Conservation (phyloP, 2,113 vertebrate species). For the Cnemophilus loriae region DNA sequence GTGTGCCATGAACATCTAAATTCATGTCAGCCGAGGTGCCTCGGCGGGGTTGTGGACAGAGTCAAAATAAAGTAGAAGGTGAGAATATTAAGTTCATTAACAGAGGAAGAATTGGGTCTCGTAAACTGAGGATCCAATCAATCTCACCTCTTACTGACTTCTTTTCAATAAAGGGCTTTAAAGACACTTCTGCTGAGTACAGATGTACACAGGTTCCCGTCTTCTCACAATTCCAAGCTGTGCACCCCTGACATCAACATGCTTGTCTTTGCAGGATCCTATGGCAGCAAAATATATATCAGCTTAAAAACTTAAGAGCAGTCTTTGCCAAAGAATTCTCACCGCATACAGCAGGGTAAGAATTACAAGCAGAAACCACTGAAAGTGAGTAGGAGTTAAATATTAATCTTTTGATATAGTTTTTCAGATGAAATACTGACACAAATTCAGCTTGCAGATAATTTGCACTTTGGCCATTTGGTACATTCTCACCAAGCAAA, state of each 20-base stretch:
- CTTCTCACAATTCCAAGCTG: background rate
- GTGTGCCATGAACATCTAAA: background rate
- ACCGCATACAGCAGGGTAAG: background rate
- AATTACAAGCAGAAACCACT: constrained; percentile 1
- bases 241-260: background rate
- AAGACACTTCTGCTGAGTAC: background rate
- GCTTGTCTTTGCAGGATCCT: background rate
- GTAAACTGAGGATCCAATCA: background rate
- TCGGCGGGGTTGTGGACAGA: background rate
- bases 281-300: background rate
- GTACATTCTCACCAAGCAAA: background rate
- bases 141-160: background rate
- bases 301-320: background rate
- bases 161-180: background rate
- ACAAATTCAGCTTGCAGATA: background rate
- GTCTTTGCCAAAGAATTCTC: background rate
- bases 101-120: background rate
- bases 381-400: background rate
- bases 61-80: background rate
- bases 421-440: background rate
- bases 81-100: background rate
- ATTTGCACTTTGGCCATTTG: background rate
- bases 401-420: background rate
- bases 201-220: background rate
- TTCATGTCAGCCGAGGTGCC: background rate